Base-by-base conservation (phyloP, 2,888 invertebrate species). In the Automeris io region DNA sequence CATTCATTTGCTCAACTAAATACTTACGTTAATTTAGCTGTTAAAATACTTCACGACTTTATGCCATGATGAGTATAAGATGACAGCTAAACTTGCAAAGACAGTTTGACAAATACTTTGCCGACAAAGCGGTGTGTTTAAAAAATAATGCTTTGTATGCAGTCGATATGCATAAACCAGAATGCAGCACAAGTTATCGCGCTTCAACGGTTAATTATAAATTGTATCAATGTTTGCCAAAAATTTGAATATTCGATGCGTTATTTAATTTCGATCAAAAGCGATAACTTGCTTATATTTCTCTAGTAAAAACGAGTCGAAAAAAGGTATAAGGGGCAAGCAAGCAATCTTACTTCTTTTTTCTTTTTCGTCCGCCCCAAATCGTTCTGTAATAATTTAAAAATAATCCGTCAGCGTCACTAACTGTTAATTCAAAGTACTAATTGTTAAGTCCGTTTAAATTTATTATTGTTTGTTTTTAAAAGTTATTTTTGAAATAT, bases 281-380 rank as follows among this genome's bases (percentile, higher is more conserved):
- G 86, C 87, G 86, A 87, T 87, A 87, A 87, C 87, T 87, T 80
- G 82, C 70, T 80, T 57, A 53, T 51, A 54, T 63, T 71, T 70
- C 59, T 80, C 83, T 87, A 88, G 80, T 70, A 72, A 81, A 70
- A 87, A 85, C 79, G 83, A 86, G 78, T 79, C 70, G 73, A 82
- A 80, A 82, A 79, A 70, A 81, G 75, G 79, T 82, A 81, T 80
- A 83, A 82, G 82, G 87, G 87, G 85, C 87, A 87, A 86, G 76
- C 88, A 87, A 88, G 88, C 90, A 90, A 89, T 93, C 95, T 95
- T 95, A 95, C 95, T 95, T 95, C 95, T 95, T 95, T 95, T 94
- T 95, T 95, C 93, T 95, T 95, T 95, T 95, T 95, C 95, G 94
- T 94, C 92, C 95, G 94, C 93, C 95, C 95, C 94, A 93, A 94